Percentiles rank a stretch among this genome's conserved stretches.
phyloP scores from a whole-genome alignment of 2,797 vertebrate genomes.

The Myotis vivesi region DNA sequence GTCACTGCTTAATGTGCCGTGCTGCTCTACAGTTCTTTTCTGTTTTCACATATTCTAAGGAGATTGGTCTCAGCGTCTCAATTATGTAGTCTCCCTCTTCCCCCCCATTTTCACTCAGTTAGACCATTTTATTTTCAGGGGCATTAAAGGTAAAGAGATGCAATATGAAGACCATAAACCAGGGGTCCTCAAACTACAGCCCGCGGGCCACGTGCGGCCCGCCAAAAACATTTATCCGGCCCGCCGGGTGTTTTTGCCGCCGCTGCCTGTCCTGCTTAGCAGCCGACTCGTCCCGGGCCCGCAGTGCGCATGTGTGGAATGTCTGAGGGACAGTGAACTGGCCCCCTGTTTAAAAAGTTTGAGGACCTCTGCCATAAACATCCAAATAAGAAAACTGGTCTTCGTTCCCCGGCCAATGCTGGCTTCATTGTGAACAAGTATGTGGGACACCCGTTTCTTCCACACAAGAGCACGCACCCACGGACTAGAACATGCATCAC shows the following conservation, averaged over 20 bases:
- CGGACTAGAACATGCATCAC: no score
- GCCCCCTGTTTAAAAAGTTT: no score
- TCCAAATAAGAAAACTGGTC: not conserved
- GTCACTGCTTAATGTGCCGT: not conserved
- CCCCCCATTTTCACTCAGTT: not conserved
- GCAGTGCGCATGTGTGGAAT: no score
- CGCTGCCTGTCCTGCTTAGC: no score
- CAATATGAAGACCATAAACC: not conserved
- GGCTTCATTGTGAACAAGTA: not conserved
- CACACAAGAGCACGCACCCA: not conserved
- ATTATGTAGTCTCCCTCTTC: not conserved
- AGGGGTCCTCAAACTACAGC: no score
- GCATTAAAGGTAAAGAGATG: not conserved
- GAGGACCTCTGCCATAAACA: no score
- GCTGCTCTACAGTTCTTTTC: not conserved
- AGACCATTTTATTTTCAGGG: not conserved
- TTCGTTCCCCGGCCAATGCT: not conserved
- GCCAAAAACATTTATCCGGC: no score
- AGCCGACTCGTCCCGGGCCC: no score
- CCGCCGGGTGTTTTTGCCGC: no score
- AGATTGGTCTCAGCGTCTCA: not conserved
- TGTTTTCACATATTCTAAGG: not conserved
- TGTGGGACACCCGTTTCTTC: not conserved
- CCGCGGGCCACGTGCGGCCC: no score
- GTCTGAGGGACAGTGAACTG: no score